Base-by-base conservation (phyloP, 2,113 vertebrate genomes). In the Atractosteus spatula region DNA sequence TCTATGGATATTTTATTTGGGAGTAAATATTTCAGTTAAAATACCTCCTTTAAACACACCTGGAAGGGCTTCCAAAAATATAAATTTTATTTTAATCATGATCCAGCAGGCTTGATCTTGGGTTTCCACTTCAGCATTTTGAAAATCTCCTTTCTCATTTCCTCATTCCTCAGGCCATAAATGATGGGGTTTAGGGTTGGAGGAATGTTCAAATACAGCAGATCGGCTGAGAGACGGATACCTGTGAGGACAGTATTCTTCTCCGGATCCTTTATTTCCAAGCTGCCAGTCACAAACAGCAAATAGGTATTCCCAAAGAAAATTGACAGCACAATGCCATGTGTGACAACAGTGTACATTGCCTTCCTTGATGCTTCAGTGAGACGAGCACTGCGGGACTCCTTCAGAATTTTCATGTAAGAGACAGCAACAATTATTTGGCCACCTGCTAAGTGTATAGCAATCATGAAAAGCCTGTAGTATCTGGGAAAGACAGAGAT, bases 221-320 rank as follows among this genome's bases (percentile, higher is more conserved):
- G 10, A 44, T 61, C 55, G 0, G 55, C 29, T 29, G 55, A 59
- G 41, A 70, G 68, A 14, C 55, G 55, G 5, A 70, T n/a, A 3
- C 11, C 41, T 4, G 68, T 56, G 17, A 70, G 7, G 42, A 70
- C 55, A 4, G 29, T 55, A 16, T 56, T 47, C 45, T 56, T 41
- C 2, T 14, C 13, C 7, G 10, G 11, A 3, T 16, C 54, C 3
- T 56, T 69, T 4, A 14, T 70, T 8, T 41, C 8, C 12, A 70
- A 57, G 59, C 68, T 59, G 11, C 68, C 55, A 43, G 68, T 70
- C 43, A 70, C 41, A 29, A 70, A 61, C 41, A 61, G 68, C 41
- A 70, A 11, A 7, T 29, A 70, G 2, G 68, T 55, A 43, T 61
- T 70, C 12, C 12, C 55, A 41, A 61, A 70, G 55, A 70, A 70